These are phyloP conservation scores for Bradypodion pumilum DNA, from an alignment of 2,797 vertebrate genomes.

Conservation along the genomic window DNA sequence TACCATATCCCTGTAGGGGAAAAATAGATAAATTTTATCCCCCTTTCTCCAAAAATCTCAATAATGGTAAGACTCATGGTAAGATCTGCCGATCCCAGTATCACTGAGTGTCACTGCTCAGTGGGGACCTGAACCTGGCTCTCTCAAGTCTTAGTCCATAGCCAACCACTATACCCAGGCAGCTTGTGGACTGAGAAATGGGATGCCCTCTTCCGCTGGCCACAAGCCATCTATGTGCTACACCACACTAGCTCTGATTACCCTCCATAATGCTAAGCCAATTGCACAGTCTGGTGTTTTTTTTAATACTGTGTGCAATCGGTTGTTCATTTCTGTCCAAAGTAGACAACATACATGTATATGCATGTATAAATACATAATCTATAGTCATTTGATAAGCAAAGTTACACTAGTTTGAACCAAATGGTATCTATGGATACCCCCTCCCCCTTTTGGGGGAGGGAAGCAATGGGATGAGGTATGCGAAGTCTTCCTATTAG, in stretches of 20 bases:
- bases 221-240: too few relatives aligned
- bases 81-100: neutral
- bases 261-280: too few relatives aligned
- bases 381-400: too few relatives aligned
- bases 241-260: too few relatives aligned
- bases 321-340: neutral
- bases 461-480: too few relatives aligned
- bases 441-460: too few relatives aligned
- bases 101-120: neutral
- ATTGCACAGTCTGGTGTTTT: neutral
- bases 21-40: neutral
- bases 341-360: neutral
- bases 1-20: conserved; percentile 86
- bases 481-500: too few relatives aligned
- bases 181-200: too few relatives aligned
- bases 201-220: too few relatives aligned
- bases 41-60: neutral
- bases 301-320: neutral
- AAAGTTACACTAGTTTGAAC: too few relatives aligned
- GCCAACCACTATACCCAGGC: neutral
- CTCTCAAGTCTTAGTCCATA: neutral
- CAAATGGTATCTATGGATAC: too few relatives aligned
- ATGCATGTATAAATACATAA: too few relatives aligned
- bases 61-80: neutral
- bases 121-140: neutral